Evolutionary conservation across 2,888 invertebrate genomes (phyloP).

Genomic region (Ceraclea dissimilis): DNA sequence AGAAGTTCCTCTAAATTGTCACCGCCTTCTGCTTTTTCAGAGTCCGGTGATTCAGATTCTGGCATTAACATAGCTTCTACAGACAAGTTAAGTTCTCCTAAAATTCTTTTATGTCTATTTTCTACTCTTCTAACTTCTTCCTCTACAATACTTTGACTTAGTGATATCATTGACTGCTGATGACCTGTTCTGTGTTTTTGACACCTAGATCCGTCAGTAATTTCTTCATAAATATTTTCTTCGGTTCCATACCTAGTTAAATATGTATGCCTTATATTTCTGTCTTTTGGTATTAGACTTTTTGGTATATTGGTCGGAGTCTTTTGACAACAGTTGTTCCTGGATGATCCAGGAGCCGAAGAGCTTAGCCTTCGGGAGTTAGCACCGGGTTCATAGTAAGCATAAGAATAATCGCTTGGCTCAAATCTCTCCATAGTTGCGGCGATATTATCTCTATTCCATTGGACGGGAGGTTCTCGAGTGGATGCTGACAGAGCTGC

Average conservation of each 20-base stretch:
- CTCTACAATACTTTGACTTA: constrained; percentile 67
- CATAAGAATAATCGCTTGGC: constrained; percentile 73
- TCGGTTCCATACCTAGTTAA: constrained; percentile 76
- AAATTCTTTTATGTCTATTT: constrained; percentile 70
- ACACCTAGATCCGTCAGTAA: constrained; percentile 56
- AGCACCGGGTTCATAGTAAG: constrained; percentile 69
- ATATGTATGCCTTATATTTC: constrained; percentile 57
- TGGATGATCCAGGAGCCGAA: constrained; percentile 52
- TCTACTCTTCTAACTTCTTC: constrained; percentile 80
- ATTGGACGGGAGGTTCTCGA: constrained; percentile 41
- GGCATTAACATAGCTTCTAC: constrained; percentile 90
- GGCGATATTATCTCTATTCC: constrained; percentile 57
- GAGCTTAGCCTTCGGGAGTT: constrained; percentile 56
- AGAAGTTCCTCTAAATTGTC: constrained; percentile 60
- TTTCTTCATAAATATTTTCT: constrained; percentile 78
- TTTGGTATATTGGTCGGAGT: constrained; percentile 27
- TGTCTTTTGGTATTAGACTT: constrained; percentile 34
- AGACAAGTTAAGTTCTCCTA: constrained; percentile 80
- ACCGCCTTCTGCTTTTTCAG: constrained; percentile 55
- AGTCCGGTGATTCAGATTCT: constrained; percentile 57
- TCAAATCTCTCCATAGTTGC: constrained; percentile 60
- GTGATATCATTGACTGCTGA: constrained; percentile 56
- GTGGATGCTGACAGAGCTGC: constrained; percentile 40
- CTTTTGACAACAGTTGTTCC: constrained; percentile 32
- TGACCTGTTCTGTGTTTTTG: constrained; percentile 46